Conservation (phyloP, 2,113 vertebrate genomes). For the Ondatra zibethicus region DNA sequence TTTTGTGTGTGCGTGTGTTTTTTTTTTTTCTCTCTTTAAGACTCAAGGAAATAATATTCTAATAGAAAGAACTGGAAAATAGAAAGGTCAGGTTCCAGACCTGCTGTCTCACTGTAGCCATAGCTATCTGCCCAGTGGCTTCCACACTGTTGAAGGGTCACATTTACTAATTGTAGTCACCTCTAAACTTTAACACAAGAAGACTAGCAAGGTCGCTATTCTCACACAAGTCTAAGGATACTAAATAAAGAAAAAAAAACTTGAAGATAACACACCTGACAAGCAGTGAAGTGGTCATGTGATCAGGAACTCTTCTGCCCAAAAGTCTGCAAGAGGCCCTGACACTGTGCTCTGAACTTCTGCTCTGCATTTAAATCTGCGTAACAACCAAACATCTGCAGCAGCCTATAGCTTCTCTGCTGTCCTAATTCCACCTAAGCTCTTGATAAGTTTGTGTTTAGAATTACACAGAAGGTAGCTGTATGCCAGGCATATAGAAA, state of each 20-base stretch:
- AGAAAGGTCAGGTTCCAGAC: too few species aligned
- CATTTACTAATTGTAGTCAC: neutral
- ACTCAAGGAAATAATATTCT: neutral
- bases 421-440: neutral
- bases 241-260: neutral
- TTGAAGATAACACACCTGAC: neutral
- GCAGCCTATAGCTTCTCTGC: rapidly evolving
- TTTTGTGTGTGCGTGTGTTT: too few species aligned
- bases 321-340: too few species aligned
- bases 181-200: neutral
- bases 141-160: neutral
- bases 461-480: neutral
- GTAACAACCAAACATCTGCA: neutral
- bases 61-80: neutral
- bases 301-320: neutral
- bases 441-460: neutral
- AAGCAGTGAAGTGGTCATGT: neutral
- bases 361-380: neutral
- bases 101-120: rapidly evolving
- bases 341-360: neutral
- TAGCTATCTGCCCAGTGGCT: rapidly evolving
- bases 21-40: neutral
- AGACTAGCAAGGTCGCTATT: neutral
- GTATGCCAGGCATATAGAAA: neutral
- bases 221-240: neutral